Conservation (phyloP, 2,113 vertebrate species). For the Helogale parvula region DNA sequence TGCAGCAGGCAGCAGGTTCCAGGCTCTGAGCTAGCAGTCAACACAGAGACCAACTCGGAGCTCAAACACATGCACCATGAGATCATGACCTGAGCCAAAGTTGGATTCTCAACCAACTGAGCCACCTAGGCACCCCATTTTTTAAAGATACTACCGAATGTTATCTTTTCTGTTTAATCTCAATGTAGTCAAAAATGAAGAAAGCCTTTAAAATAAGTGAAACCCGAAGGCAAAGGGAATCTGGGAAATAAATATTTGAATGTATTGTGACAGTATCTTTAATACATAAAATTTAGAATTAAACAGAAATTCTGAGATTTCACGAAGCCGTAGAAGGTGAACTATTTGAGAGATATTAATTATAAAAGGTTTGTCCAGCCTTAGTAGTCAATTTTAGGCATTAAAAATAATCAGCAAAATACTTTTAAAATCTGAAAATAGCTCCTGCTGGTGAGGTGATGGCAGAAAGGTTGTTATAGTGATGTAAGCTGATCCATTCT, state of each 20-base stretch:
- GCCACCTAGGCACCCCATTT: neutral
- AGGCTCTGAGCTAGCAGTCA: too few species aligned
- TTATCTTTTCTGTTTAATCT: neutral
- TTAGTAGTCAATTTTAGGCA: neutral
- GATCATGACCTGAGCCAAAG: too few species aligned
- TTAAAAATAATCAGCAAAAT: neutral
- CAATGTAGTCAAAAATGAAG: neutral
- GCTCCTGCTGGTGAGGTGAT: rapidly evolving
- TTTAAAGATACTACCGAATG: neutral
- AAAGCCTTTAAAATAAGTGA: neutral
- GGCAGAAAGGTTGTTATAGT: neutral
- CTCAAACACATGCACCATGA: too few species aligned
- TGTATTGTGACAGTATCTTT: neutral
- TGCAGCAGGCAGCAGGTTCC: too few species aligned
- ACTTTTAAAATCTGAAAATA: neutral
- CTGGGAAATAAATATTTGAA: neutral
- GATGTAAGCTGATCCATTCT: neutral
- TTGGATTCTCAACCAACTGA: too few species aligned
- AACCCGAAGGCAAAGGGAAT: neutral
- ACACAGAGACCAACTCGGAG: too few species aligned
- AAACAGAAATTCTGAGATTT: neutral
- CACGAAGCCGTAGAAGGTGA: neutral
- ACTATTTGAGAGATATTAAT: neutral
- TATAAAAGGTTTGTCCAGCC: neutral
- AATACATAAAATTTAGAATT: neutral